phyloP scores from a whole-genome alignment of 92 coral and sea anemone species.

The Parazoanthus atlanticus region DNA sequence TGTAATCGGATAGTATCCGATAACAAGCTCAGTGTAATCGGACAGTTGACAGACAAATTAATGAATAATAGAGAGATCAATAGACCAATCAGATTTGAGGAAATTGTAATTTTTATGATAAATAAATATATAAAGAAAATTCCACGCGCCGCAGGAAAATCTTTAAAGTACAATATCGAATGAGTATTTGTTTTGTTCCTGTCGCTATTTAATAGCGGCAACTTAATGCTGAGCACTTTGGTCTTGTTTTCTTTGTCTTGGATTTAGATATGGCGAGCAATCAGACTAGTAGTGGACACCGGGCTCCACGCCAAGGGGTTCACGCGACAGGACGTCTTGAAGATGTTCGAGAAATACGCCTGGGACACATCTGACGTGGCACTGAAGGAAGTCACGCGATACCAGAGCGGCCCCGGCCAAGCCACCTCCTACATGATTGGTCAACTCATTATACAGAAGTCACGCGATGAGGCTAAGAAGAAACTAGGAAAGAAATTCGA shows the following conservation, averaged over 20 bases:
- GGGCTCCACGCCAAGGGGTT: constrained; percentile 87
- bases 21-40: no score
- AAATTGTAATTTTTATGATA: no score
- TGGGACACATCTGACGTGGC: constrained; percentile 94
- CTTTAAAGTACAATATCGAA: no score
- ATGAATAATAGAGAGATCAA: no score
- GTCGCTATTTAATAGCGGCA: not conserved
- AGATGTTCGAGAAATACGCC: constrained; percentile 76
- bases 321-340: constrained; percentile 74
- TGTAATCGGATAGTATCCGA: no score
- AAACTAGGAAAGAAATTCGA: constrained; percentile 51
- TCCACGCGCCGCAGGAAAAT: no score
- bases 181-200: no score
- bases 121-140: no score
- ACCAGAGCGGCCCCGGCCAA: constrained; percentile 83
- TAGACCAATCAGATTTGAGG: no score
- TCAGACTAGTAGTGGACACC: constrained; percentile 86
- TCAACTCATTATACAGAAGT: constrained; percentile 63
- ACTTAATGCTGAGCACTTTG: not conserved
- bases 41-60: no score
- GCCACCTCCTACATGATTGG: constrained; percentile 83
- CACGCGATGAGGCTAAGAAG: constrained; percentile 53
- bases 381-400: constrained; percentile 77
- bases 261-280: constrained; percentile 84
- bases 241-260: not conserved